phyloP scores from a whole-genome alignment of 2,797 vertebrate genomes.

The Malurus leucopterus region DNA sequence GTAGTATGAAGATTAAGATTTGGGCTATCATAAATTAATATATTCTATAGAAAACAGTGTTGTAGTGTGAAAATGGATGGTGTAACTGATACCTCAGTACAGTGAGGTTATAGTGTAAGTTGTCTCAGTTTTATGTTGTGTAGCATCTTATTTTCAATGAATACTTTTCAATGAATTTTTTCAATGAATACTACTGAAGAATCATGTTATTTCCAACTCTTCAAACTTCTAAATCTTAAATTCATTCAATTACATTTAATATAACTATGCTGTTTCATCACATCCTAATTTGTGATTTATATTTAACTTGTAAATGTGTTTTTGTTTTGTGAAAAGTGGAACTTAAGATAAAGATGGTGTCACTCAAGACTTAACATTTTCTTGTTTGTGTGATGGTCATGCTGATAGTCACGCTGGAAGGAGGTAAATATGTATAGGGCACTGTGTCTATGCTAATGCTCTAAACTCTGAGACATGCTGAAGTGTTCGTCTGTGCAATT shows the following conservation, averaged over 20 bases:
- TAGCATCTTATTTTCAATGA: neutral
- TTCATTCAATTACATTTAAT: neutral
- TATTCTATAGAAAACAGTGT: neutral
- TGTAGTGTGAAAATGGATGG: neutral
- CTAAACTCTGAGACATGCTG: neutral
- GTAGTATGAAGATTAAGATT: neutral
- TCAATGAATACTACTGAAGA: neutral
- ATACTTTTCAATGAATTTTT: neutral
- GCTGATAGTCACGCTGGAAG: neutral
- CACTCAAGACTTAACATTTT: neutral
- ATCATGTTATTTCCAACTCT: neutral
- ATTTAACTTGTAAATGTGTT: neutral
- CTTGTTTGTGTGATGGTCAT: accelerated
- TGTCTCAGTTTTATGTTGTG: neutral
- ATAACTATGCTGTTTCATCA: neutral
- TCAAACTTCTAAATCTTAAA: neutral
- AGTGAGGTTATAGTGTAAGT: neutral
- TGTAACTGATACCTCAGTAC: neutral
- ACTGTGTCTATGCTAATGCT: neutral
- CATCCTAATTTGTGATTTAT: neutral
- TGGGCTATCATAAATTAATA: neutral
- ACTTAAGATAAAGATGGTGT: neutral
- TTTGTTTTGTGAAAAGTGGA: neutral
- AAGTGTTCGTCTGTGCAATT: neutral
- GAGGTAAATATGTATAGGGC: neutral